A percentile compares a stretch with the other conserved stretches of the same genome.
phyloP scores from a whole-genome alignment of 1,140 invertebrate genomes.

The Zaprionus capensis region DNA sequence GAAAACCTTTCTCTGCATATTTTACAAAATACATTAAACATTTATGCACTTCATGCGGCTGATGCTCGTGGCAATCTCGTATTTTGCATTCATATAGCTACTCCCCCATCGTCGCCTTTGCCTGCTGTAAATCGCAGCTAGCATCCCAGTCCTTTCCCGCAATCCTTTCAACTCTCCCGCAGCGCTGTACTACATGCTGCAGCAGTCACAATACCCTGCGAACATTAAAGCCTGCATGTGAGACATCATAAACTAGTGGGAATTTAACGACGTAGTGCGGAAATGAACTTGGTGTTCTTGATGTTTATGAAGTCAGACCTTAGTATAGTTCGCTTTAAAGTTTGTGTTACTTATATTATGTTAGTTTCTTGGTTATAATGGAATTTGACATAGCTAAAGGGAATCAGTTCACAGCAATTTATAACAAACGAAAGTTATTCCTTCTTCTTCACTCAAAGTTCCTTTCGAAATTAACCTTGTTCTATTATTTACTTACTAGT shows the following conservation, averaged over 20 bases:
- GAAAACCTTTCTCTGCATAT: conserved; percentile 17
- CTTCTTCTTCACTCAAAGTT: too few species aligned
- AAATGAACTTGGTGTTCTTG: not conserved
- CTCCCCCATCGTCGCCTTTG: not conserved
- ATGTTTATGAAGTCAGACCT: too few species aligned
- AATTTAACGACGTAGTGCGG: not conserved
- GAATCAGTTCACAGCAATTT: too few species aligned
- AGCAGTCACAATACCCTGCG: conserved; percentile 7
- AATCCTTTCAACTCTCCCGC: conserved; percentile 4
- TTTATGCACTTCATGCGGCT: conserved; percentile 46
- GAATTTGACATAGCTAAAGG: too few species aligned
- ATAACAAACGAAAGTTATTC: too few species aligned
- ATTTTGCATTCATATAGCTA: conserved; percentile 45
- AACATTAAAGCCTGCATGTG: not conserved
- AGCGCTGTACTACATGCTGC: not conserved
- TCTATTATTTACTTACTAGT: too few species aligned
- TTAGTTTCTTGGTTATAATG: too few species aligned
- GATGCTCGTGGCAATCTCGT: conserved; percentile 39
- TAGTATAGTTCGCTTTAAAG: too few species aligned
- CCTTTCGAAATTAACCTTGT: too few species aligned
- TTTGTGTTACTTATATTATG: too few species aligned
- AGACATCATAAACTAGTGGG: conserved; percentile 1
- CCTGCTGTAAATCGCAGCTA: not conserved
- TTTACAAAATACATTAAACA: conserved; percentile 42
- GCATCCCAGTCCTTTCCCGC: not conserved